Evolutionary conservation across 2,797 vertebrate species (phyloP), one percentile per base, ranked within the genome.

Genomic region (Galagoides demidoff): DNA sequence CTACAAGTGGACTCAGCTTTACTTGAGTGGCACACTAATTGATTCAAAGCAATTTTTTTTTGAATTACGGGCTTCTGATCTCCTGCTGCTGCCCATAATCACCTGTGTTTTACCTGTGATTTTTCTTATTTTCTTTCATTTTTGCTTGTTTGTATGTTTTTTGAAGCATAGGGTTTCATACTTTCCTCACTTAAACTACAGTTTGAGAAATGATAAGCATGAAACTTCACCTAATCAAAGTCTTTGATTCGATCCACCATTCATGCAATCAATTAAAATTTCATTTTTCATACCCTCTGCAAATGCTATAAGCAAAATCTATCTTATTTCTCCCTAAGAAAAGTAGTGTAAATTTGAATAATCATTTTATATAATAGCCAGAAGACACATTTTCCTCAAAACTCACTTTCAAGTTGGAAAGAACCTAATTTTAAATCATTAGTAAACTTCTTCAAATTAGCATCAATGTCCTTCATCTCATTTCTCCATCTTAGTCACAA

Each of bases 361-460:
- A 89, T 85, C 29, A 84, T 31, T 77, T 78, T 61, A 64, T 68
- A 25, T 49, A 57, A 91, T 59, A 84, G 22, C 13, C 29, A 88
- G 27, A 31, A 70, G 49, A 25, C 20, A 96, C 1, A 7, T 45
- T 81, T 93, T 23, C n/a, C n/a, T 85, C 25, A 63, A 88, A 97
- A 88, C 12, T 92, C 57, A 85, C 45, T 31, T 93, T 93, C 61
- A 68, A 13, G 68, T 52, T 85, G 43, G 90, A 95, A 88, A 89
- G 20, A 79, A 95, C 76, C 37, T 84, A 89, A 92, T 96, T 82
- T 85, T 34, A 90, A 29, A 83, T 74, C 31, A 79, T 76, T 88
- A 88, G 34, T 85, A 92, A 86, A 85, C 63, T 78, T 74, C 4
- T 92, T 89, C 29, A 39, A 91, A 84, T 93, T 86, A 68, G 81